A percentile compares a stretch with the other conserved stretches of the same genome.
phyloP scores from a whole-genome alignment of 2,113 vertebrate species.

The Ammodytes dubius region DNA sequence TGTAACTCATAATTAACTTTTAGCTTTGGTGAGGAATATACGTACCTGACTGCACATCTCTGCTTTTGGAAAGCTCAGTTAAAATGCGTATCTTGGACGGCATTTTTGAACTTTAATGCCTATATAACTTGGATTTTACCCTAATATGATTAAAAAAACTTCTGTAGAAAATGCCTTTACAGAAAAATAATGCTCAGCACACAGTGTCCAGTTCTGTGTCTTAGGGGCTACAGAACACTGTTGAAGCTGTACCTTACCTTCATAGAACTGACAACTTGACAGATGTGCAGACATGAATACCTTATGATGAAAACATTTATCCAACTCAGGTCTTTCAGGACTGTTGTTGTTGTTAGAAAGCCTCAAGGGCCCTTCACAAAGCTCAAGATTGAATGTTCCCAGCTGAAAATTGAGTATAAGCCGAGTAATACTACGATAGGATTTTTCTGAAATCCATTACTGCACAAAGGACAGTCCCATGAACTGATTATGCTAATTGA shows the following conservation, averaged over 20 bases:
- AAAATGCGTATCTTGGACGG: not conserved
- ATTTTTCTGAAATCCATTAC: constrained; percentile 19
- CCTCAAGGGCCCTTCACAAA: not conserved
- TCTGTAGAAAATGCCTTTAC: not conserved
- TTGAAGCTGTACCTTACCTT: not conserved
- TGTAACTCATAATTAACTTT: too few relatives aligned
- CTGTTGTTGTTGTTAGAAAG: not conserved
- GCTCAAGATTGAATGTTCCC: constrained; percentile 1
- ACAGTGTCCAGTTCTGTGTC: not conserved
- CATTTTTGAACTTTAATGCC: not conserved
- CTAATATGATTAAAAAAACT: not conserved
- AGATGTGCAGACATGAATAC: not conserved
- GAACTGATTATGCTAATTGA: constrained; percentile 34
- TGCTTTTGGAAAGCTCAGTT: not conserved
- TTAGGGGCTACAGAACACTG: not conserved
- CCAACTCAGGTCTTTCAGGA: not conserved
- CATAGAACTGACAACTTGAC: not conserved
- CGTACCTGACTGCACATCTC: too few relatives aligned
- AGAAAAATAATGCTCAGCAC: not conserved
- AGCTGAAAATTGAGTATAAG: not conserved
- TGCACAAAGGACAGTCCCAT: constrained; percentile 14
- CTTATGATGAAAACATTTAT: not conserved
- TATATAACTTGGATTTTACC: not conserved
- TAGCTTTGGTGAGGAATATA: too few relatives aligned
- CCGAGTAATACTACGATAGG: constrained; percentile 17